These are phyloP conservation scores for Anadara kagoshimensis DNA, from an alignment of 1,140 invertebrate genomes.

Conservation along the genomic window DNA sequence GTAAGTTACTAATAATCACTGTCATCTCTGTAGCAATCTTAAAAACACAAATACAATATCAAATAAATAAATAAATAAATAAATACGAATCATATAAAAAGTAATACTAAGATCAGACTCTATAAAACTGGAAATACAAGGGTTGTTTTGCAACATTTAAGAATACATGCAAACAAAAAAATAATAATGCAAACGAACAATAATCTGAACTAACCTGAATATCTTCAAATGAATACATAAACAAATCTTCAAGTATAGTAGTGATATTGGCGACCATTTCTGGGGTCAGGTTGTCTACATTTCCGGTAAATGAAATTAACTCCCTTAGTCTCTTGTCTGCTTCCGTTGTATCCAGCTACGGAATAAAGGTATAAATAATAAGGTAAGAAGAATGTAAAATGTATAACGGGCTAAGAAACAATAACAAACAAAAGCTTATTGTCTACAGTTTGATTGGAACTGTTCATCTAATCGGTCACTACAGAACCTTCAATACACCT, in stretches of 20 bases:
- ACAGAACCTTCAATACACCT: too few species aligned
- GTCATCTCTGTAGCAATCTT: constrained; percentile 57
- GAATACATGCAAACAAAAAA: background rate
- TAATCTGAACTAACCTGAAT: constrained; percentile 29
- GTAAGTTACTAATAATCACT: constrained; percentile 53
- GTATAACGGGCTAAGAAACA: too few species aligned
- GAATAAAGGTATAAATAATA: background rate
- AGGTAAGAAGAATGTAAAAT: too few species aligned
- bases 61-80: too few species aligned
- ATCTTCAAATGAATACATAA: constrained; percentile 41
- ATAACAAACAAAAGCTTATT: too few species aligned
- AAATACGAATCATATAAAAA: too few species aligned
- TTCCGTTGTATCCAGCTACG: constrained; percentile 36
- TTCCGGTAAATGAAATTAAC: constrained; percentile 39
- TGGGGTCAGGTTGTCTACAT: constrained; percentile 37
- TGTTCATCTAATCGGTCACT: too few species aligned
- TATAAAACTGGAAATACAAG: too few species aligned
- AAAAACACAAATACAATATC: background rate
- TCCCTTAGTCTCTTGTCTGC: constrained; percentile 35
- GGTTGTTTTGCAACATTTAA: background rate
- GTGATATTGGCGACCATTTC: constrained; percentile 48
- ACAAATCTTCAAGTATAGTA: constrained; percentile 45
- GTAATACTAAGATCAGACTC: too few species aligned
- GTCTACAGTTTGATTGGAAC: too few species aligned
- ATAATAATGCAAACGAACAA: background rate